phyloP scores from a whole-genome alignment of 2,888 invertebrate genomes.

The Athalia circularis region DNA sequence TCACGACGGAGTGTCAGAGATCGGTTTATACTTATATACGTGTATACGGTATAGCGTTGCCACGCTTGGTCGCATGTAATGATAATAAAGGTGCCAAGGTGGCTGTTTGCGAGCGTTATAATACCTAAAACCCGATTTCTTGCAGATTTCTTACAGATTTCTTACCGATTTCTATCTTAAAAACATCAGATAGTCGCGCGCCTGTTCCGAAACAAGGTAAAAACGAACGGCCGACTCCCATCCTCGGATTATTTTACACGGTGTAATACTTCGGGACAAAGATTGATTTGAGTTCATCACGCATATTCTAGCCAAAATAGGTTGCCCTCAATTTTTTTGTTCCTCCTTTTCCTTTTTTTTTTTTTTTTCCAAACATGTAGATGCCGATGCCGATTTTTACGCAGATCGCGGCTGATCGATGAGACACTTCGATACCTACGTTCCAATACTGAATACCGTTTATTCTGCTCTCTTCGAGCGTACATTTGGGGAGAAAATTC shows the following conservation, averaged over 20 bases:
- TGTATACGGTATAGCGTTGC: conserved; percentile 46
- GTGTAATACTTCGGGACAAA: conserved; percentile 39
- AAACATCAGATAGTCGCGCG: background rate
- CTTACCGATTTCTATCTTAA: conserved; percentile 34
- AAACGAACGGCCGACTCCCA: background rate
- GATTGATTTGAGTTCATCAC: conserved; percentile 10
- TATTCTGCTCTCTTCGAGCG: background rate
- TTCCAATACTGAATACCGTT: conserved; percentile 1
- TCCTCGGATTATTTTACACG: background rate
- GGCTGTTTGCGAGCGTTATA: conserved; percentile 62
- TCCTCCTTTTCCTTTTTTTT: background rate
- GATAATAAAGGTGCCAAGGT: conserved; percentile 73
- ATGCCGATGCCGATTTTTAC: background rate
- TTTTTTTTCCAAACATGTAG: too few relatives aligned
- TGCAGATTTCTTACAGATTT: conserved; percentile 28
- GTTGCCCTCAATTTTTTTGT: conserved; percentile 10
- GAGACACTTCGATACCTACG: conserved; percentile 20
- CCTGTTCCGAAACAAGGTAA: background rate
- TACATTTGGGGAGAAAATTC: background rate
- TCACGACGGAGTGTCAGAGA: conserved; percentile 39
- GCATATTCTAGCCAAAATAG: conserved; percentile 8
- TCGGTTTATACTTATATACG: background rate
- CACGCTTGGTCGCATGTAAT: conserved; percentile 72
- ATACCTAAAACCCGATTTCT: conserved; percentile 70
- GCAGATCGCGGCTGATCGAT: background rate